Evolutionary conservation across 2,888 invertebrate genomes (phyloP).

Genomic region (Sipunculus nudus): DNA sequence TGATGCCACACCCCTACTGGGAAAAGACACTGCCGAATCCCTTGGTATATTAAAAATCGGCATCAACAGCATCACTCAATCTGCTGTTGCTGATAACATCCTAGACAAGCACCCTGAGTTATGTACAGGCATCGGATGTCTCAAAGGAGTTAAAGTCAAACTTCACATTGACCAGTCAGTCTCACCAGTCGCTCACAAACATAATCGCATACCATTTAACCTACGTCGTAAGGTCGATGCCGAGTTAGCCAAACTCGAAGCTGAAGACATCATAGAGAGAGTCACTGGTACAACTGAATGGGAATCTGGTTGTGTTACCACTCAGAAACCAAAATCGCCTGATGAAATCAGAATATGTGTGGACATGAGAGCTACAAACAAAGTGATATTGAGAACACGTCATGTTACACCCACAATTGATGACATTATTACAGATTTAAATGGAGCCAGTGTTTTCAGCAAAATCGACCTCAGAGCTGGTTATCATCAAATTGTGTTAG

Average conservation of each 20-base stretch:
- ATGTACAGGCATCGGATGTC: slow-evolving; percentile 7
- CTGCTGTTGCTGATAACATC: no score
- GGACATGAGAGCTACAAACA: slow-evolving; percentile 42
- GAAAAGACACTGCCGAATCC: no score
- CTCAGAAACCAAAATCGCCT: slow-evolving; percentile 20
- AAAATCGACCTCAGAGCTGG: slow-evolving; percentile 14
- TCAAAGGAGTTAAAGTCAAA: slow-evolving; percentile 9
- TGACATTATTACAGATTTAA: slow-evolving; percentile 20
- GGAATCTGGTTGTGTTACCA: slow-evolving; percentile 11
- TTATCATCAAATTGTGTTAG: slow-evolving; percentile 12
- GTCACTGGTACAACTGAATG: slow-evolving; percentile 14
- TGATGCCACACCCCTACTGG: no score
- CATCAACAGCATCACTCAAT: no score
- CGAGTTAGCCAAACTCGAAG: slow-evolving; percentile 1
- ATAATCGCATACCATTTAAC: neutral
- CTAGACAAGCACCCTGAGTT: no score
- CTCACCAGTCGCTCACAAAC: slow-evolving; percentile 4
- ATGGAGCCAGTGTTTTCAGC: slow-evolving; percentile 15
- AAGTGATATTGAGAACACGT: slow-evolving; percentile 27
- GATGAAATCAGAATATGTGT: slow-evolving; percentile 40
- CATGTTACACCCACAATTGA: slow-evolving; percentile 15
- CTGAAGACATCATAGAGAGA: slow-evolving; percentile 12
- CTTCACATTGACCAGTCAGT: slow-evolving; percentile 5
- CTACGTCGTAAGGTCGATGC: neutral
- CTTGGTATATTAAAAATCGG: no score